phyloP scores from a whole-genome alignment of 1,140 invertebrate genomes.

The Megathymus violae region DNA sequence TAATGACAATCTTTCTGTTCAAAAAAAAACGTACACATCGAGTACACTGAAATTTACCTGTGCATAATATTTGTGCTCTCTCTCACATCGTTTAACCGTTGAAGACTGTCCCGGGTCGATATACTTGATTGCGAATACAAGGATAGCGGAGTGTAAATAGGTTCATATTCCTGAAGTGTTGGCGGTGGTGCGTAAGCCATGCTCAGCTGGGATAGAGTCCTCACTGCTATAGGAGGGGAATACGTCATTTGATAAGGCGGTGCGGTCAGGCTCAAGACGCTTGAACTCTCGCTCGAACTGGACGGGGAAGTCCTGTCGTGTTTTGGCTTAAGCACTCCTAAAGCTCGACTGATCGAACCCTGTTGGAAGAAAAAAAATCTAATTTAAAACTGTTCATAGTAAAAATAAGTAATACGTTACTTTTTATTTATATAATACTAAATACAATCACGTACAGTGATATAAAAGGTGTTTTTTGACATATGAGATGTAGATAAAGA shows the following conservation, averaged over 20 bases:
- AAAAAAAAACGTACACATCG: too few relatives aligned
- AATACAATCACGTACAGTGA: too few relatives aligned
- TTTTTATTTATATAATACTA: too few relatives aligned
- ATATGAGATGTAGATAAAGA: too few relatives aligned
- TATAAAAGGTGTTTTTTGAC: too few relatives aligned
- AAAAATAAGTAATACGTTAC: too few relatives aligned
- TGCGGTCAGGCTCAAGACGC: slow-evolving; percentile 71
- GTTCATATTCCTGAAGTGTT: slow-evolving; percentile 75
- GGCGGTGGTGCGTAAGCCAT: slow-evolving; percentile 79
- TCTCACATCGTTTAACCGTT: slow-evolving; percentile 73
- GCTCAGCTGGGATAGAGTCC: slow-evolving; percentile 77
- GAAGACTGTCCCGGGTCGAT: slow-evolving; percentile 71
- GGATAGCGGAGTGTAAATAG: slow-evolving; percentile 77
- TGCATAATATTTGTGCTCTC: slow-evolving; percentile 67
- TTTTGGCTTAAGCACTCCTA: slow-evolving; percentile 86
- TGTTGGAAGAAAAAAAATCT: slow-evolving; percentile 56
- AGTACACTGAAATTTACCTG: too few relatives aligned
- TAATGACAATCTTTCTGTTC: too few relatives aligned
- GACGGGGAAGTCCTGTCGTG: slow-evolving; percentile 85
- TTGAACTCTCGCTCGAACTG: slow-evolving; percentile 85
- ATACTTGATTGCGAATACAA: slow-evolving; percentile 76
- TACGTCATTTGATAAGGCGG: slow-evolving; percentile 70
- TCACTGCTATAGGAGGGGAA: slow-evolving; percentile 74
- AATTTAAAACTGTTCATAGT: too few relatives aligned
- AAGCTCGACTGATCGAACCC: slow-evolving; percentile 90